Percentiles rank a stretch among this genome's conserved stretches.
phyloP scores from a whole-genome alignment of 2,113 vertebrate species.

The Gobius niger region DNA sequence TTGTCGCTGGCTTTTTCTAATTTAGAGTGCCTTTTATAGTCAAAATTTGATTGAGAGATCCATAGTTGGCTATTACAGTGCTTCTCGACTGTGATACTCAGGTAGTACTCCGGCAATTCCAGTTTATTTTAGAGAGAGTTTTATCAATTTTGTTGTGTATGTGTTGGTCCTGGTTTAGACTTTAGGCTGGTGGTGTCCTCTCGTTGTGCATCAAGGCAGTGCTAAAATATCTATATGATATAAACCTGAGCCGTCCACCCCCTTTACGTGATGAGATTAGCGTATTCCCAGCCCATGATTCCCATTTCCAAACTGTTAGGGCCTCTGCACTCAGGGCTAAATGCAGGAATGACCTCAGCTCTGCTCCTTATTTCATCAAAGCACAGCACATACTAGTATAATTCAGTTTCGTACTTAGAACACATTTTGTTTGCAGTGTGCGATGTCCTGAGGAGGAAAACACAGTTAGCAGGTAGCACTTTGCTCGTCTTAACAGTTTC shows the following conservation, averaged over 20 bases:
- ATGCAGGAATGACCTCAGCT: constrained; percentile 51
- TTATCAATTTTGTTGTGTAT: no score
- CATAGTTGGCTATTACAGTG: no score
- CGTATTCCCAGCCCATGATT: constrained; percentile 41
- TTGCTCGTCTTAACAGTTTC: constrained; percentile 15
- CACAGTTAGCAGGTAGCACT: constrained; percentile 22
- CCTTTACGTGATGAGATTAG: constrained; percentile 30
- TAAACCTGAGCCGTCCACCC: constrained; percentile 7
- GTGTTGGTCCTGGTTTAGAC: no score
- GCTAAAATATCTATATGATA: constrained; percentile 14
- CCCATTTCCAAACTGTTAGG: constrained; percentile 54
- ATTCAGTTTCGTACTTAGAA: not conserved
- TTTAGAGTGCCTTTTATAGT: no score
- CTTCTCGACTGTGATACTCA: no score
- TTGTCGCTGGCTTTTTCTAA: no score
- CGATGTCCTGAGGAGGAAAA: constrained; percentile 7
- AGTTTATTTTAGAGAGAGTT: no score
- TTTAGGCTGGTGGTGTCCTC: no score
- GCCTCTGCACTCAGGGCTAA: constrained; percentile 44
- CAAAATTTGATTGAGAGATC: no score
- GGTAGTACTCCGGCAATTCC: no score
- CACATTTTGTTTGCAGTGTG: constrained; percentile 1
- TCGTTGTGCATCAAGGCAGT: not conserved
- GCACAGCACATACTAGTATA: constrained; percentile 2
- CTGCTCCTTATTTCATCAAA: constrained; percentile 37